Conservation (phyloP, 1,140 invertebrate genomes). For the Semibalanus balanoides region DNA sequence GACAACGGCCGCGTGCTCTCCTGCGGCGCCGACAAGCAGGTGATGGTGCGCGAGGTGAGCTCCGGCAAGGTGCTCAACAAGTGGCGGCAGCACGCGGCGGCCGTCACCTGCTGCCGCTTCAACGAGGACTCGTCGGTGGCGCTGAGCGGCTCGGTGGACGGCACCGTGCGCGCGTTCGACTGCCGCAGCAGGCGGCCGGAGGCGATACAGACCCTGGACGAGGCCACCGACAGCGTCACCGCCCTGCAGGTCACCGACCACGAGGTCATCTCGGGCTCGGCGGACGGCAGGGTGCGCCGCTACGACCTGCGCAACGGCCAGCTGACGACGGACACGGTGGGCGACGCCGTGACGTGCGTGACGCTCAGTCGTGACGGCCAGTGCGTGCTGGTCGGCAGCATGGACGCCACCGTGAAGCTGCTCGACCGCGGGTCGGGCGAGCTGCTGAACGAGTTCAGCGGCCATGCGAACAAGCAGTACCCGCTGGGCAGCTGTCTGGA, state of each 20-base stretch:
- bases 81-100: constrained; percentile 70
- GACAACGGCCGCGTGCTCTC: constrained; percentile 82
- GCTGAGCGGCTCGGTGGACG: constrained; percentile 81
- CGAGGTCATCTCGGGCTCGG: constrained; percentile 77
- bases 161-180: constrained; percentile 84
- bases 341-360: constrained; percentile 56
- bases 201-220: constrained; percentile 55
- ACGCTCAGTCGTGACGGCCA: constrained; percentile 68
- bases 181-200: constrained; percentile 49
- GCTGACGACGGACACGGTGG: constrained; percentile 69
- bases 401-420: constrained; percentile 63
- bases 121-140: constrained; percentile 88
- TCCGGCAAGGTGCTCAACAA: constrained; percentile 64
- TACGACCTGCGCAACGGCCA: constrained; percentile 82
- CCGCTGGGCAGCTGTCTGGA: constrained; percentile 68
- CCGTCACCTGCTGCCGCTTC: constrained; percentile 73
- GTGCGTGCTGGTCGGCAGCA: constrained; percentile 67
- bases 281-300: constrained; percentile 70
- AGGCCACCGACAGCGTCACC: constrained; percentile 87
- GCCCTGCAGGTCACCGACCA: constrained; percentile 68
- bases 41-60: constrained; percentile 80
- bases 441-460: constrained; percentile 47
- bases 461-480: constrained; percentile 18
- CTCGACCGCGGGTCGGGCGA: constrained; percentile 80
- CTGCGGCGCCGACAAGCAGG: constrained; percentile 70